Conservation (phyloP, 1,140 invertebrate genomes). For the Drosophila guanche region DNA sequence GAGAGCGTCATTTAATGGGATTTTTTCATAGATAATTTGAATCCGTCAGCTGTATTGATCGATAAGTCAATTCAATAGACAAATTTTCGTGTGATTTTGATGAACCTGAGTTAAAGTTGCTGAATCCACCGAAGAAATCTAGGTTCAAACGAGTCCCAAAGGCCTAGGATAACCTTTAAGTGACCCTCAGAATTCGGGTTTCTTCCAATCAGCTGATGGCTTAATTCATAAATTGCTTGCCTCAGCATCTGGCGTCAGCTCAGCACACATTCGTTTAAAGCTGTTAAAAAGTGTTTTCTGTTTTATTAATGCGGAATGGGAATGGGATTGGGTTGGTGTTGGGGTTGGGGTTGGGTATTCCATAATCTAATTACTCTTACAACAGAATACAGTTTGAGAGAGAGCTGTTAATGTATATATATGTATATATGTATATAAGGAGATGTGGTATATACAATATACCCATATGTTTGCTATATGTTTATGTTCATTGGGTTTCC, state of each 20-base stretch:
- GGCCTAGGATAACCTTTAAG: not conserved
- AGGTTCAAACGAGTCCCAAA: not conserved
- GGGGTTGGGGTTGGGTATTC: constrained; percentile 1
- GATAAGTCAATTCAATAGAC: too few species aligned
- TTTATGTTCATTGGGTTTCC: constrained; percentile 29
- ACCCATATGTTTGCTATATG: constrained; percentile 17
- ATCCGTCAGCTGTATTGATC: not conserved
- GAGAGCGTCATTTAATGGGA: constrained; percentile 4
- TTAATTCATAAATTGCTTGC: constrained; percentile 19
- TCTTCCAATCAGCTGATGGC: not conserved
- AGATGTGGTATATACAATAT: constrained; percentile 8
- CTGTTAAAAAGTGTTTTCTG: constrained; percentile 47
- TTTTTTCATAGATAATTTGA: not conserved
- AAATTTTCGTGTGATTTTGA: too few species aligned
- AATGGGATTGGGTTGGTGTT: not conserved
- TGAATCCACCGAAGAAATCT: constrained; percentile 4
- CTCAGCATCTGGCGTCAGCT: not conserved
- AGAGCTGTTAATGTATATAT: constrained; percentile 13
- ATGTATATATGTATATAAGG: constrained; percentile 32
- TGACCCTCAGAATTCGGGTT: constrained; percentile 9
- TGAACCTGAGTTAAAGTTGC: not conserved
- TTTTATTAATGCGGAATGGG: constrained; percentile 54
- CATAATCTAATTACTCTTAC: constrained; percentile 34
- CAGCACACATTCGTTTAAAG: constrained; percentile 29
- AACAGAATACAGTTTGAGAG: constrained; percentile 34